phyloP scores from a whole-genome alignment of 2,888 invertebrate genomes.

The Malacosoma neustria region DNA sequence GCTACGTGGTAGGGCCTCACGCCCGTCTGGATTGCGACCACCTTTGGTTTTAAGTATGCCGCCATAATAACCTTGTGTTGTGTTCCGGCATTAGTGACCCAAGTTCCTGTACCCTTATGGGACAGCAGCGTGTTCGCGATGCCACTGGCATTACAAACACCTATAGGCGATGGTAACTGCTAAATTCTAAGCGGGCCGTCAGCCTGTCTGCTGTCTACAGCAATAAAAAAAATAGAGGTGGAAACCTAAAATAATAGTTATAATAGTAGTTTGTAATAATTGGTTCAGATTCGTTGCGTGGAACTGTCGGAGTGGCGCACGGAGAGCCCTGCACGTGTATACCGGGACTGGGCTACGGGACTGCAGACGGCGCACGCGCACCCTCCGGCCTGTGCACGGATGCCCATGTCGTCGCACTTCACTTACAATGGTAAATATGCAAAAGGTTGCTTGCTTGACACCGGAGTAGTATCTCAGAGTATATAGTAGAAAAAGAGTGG shows the following conservation, averaged over 20 bases:
- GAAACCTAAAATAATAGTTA: too few relatives aligned
- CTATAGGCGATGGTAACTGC: neutral
- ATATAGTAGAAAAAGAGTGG: too few relatives aligned
- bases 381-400: slow-evolving; percentile 66
- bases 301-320: slow-evolving; percentile 61
- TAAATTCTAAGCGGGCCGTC: too few relatives aligned
- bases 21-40: too few relatives aligned
- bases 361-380: slow-evolving; percentile 54
- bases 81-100: neutral
- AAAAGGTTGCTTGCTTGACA: slow-evolving; percentile 9
- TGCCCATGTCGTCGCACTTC: slow-evolving; percentile 49
- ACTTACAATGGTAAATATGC: slow-evolving; percentile 30
- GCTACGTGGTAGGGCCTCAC: too few relatives aligned
- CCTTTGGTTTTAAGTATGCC: too few relatives aligned
- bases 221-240: neutral
- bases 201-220: neutral
- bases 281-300: slow-evolving; percentile 48
- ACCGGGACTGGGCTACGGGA: slow-evolving; percentile 71
- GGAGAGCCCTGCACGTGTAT: slow-evolving; percentile 60
- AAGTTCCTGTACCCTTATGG: neutral
- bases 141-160: neutral
- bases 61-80: too few relatives aligned
- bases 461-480: too few relatives aligned
- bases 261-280: too few relatives aligned
- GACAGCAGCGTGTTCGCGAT: neutral